Evolutionary conservation across 2,113 vertebrate species (phyloP).

Genomic region (Shinisaurus crocodilurus): DNA sequence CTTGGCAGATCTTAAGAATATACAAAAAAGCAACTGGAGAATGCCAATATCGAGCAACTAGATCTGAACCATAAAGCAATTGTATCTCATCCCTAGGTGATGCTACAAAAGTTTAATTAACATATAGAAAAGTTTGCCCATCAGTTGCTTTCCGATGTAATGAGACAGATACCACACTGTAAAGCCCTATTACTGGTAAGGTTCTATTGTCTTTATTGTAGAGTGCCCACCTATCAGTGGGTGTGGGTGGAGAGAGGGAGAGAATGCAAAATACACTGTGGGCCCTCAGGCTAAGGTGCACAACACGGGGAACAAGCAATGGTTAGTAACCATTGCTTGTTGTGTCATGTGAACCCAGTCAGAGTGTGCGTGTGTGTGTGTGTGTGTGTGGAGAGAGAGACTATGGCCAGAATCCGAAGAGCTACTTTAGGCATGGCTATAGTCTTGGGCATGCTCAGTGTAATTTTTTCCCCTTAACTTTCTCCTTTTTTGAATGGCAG

Average conservation of each 20-base stretch:
- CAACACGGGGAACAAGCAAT: no score
- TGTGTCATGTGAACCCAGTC: no score
- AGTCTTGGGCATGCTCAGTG: not conserved
- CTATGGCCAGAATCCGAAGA: not conserved
- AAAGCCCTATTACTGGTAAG: not conserved
- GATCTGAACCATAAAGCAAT: not conserved
- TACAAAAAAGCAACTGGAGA: not conserved
- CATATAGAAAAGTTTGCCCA: no score
- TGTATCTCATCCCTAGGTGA: not conserved
- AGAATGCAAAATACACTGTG: not conserved
- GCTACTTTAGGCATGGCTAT: not conserved
- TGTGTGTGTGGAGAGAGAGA: not conserved
- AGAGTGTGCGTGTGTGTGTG: not conserved
- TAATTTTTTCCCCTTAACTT: not conserved
- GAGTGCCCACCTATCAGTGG: not conserved
- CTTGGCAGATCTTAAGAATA: not conserved
- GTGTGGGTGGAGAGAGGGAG: no score
- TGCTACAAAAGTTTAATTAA: not conserved
- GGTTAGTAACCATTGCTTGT: no score
- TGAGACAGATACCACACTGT: not conserved
- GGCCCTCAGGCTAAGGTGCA: not conserved
- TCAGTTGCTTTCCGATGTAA: no score
- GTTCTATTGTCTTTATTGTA: not conserved
- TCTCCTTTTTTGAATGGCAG: not conserved
- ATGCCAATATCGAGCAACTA: not conserved